Evolutionary conservation across 2,113 vertebrate species (phyloP), one percentile per base, ranked within the genome.

Genomic region (Numenius arquata): DNA sequence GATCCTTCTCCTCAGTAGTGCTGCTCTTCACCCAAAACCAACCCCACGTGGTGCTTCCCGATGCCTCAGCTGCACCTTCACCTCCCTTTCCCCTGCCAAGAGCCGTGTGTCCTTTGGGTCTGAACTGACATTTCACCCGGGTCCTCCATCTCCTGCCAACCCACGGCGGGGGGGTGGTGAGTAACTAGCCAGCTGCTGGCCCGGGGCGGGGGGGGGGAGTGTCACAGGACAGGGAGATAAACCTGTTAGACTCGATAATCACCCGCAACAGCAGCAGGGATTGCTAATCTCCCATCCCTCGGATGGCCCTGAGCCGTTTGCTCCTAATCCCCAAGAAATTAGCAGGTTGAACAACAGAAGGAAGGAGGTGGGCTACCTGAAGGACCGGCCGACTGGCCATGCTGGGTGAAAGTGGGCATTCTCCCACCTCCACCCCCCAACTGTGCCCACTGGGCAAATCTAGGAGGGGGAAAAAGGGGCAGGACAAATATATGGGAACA

Each of bases 381-480:
- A 34, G 50, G 55, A 5, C 6, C 5, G 0, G 0, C 0, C 1
- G 23, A 9, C 15, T 8, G 41, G 25, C 15, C 0, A 1, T 4
- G 43, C 20, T 32, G 87, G 26, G 5, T 20, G n/a, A 30, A 15
- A 43, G 16, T 11, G 58, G 73, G 55, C 2, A 2, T 30, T 21
- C 30, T 55, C 53, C 59, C 25, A 15, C 26, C 85, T 23, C 52
- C 45, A 8, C 6, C 52, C 27, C 59, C 38, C 65, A 18, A 4
- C 7, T 6, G 4, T 4, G 1, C 4, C 22, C 59, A 17, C 32
- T 3, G 6, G 36, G 62, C 26, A 62, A 5, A 21, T 0, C 3
- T 5, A 14, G 41, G 74, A 62, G 16, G 23, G 68, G 71, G 45
- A 34, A 84, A 70, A 40, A 10, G 11, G 53, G 50, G 61, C 26